Evolutionary conservation across 2,888 invertebrate species (phyloP).

Genomic region (Andrena praecox): DNA sequence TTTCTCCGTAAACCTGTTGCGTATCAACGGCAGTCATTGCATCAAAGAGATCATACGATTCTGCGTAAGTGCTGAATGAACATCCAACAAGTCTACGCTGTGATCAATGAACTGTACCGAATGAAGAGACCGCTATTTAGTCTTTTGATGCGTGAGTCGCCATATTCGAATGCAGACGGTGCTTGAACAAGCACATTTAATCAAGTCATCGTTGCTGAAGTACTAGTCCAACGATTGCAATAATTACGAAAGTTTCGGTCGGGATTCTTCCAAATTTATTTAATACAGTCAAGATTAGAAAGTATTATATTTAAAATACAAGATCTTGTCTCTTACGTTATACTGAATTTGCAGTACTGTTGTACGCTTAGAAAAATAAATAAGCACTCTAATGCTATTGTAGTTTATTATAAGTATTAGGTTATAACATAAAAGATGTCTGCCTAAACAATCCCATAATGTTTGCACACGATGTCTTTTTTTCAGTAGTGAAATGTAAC

Average conservation of each 20-base stretch:
- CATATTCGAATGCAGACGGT: neutral
- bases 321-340: no score
- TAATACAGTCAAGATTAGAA: no score
- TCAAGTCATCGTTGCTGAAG: neutral
- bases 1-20: constrained; percentile 81
- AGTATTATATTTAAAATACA: no score
- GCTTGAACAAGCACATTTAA: constrained; percentile 20
- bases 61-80: constrained; percentile 32
- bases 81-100: constrained; percentile 33
- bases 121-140: constrained; percentile 28
- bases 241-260: neutral
- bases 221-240: neutral
- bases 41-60: constrained; percentile 29
- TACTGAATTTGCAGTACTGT: no score
- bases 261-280: neutral
- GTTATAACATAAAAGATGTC: no score
- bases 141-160: constrained; percentile 29
- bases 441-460: no score
- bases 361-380: no score
- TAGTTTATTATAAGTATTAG: no score
- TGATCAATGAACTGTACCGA: constrained; percentile 30
- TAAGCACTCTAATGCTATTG: no score
- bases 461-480: no score
- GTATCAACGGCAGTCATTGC: constrained; percentile 70
- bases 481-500: no score